Evolutionary conservation across 2,113 vertebrate genomes (phyloP).

Genomic region (Lagopus leucura): DNA sequence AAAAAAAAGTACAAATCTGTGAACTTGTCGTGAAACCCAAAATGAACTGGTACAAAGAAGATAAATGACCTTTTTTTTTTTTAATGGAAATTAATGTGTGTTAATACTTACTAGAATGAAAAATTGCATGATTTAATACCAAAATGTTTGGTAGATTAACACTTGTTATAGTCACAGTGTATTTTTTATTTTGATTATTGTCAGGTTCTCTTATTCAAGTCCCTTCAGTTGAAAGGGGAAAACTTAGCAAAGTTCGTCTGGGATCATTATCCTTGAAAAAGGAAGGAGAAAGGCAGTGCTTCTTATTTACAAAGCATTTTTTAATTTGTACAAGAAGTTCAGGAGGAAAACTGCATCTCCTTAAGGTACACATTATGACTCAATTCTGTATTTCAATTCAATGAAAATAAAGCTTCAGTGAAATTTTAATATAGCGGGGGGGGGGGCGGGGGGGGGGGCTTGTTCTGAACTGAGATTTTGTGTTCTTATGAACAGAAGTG

Average conservation of each 20-base stretch:
- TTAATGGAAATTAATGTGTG: neutral
- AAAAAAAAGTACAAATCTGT: neutral
- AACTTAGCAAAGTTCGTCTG: conserved; percentile 96
- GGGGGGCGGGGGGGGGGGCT: no score
- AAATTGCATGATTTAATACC: neutral
- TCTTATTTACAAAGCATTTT: conserved; percentile 98
- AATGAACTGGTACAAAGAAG: neutral
- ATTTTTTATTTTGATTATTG: conserved; percentile 59
- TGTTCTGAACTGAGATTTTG: neutral
- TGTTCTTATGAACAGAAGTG: neutral
- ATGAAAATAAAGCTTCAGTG: neutral
- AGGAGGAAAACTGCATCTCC: conserved; percentile 96
- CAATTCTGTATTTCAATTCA: neutral
- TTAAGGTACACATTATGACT: conserved; percentile 84
- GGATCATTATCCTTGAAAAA: conserved; percentile 96
- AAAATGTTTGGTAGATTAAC: neutral
- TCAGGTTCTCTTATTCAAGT: conserved; percentile 98
- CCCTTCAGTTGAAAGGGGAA: conserved; percentile 95
- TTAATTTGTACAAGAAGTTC: conserved; percentile 98
- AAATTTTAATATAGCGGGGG: neutral
- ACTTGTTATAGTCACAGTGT: conserved; percentile 7
- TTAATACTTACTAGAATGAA: neutral
- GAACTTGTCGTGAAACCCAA: neutral
- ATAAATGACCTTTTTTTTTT: no score
- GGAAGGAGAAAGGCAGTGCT: conserved; percentile 98